phyloP scores from a whole-genome alignment of 2,888 invertebrate genomes.

The Cataglyphis rosenhaueri region DNA sequence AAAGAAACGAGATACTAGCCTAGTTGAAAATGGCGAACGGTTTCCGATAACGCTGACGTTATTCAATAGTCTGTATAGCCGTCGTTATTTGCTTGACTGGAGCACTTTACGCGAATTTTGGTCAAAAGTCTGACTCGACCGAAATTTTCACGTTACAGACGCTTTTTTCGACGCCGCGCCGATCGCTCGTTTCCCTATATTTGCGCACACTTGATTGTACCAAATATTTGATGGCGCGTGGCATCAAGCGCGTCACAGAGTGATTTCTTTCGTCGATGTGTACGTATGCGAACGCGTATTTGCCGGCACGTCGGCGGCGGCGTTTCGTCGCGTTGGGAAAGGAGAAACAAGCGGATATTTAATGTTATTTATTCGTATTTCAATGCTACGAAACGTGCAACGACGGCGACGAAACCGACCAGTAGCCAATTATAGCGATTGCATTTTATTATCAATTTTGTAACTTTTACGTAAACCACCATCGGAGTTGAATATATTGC shows the following conservation, averaged over 20 bases:
- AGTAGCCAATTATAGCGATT: constrained; percentile 36
- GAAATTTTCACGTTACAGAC: constrained; percentile 34
- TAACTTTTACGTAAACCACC: constrained; percentile 21
- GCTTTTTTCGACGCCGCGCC: constrained; percentile 26
- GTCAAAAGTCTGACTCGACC: constrained; percentile 34
- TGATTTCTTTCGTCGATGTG: constrained; percentile 30
- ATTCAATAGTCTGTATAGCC: constrained; percentile 21
- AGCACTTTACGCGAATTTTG: constrained; percentile 33
- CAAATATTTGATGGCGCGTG: constrained; percentile 66
- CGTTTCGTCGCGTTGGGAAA: neutral
- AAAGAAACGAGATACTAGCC: neutral
- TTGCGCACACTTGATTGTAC: constrained; percentile 65
- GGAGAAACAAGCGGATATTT: constrained; percentile 3
- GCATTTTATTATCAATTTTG: constrained; percentile 25
- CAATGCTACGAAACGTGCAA: neutral
- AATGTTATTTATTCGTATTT: constrained; percentile 15
- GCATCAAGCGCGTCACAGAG: constrained; percentile 28
- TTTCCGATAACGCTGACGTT: constrained; percentile 27
- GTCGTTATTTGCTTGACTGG: constrained; percentile 36
- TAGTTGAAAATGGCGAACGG: neutral
- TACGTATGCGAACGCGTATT: neutral
- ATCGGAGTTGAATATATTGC: neutral
- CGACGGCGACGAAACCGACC: neutral
- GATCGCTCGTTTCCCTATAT: constrained; percentile 29
- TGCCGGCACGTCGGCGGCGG: neutral